Base-by-base conservation (phyloP, 1,140 invertebrate genomes). In the Cataglyphis hispanica region DNA sequence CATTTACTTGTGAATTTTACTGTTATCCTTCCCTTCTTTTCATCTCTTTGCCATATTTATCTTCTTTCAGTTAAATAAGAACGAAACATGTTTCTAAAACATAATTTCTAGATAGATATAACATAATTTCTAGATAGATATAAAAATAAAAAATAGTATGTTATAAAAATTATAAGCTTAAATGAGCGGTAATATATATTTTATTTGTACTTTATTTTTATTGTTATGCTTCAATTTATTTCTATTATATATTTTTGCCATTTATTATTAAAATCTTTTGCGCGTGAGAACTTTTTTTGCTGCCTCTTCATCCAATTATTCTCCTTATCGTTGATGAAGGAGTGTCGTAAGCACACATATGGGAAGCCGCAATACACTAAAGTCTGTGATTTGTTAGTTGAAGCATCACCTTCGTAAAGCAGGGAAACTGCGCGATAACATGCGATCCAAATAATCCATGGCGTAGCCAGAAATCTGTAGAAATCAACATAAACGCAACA, bases 321-420 rank as follows among this genome's bases (percentile, higher is more conserved):
- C 58, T 80, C 60, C 66, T 81, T 78, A 74, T 89, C 76, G 80
- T 76, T 63, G 10, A 6, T 40, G 66, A 58, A 80, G 75, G 56
- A 58, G 34, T 76, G 63, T 72, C 86, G 56, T 91, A 91, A 92
- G 90, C 87, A 90, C 85, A 83, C 67, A 87, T 88, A 89, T 85
- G 85, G 81, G 86, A 22, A 86, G 70, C 67, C 86, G 63, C 56
- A 83, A 89, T 92, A 80, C 84, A 85, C 61, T 43, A 87, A 92
- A 91, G 77, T 86, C 89, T 87, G 91, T 92, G 91, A 92, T 93
- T 93, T 92, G 91, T 91, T 58, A 22, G 50, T 70, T 50, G 34
- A 70, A 70, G 16, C 16, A 43, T 46, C 25, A 81, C 53, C 46
- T 70, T 70, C 8, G 34, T 81, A 70, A 25, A 58, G 50, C 34